Base-by-base conservation (phyloP, 2,113 vertebrate species). In the Polypterus senegalus region DNA sequence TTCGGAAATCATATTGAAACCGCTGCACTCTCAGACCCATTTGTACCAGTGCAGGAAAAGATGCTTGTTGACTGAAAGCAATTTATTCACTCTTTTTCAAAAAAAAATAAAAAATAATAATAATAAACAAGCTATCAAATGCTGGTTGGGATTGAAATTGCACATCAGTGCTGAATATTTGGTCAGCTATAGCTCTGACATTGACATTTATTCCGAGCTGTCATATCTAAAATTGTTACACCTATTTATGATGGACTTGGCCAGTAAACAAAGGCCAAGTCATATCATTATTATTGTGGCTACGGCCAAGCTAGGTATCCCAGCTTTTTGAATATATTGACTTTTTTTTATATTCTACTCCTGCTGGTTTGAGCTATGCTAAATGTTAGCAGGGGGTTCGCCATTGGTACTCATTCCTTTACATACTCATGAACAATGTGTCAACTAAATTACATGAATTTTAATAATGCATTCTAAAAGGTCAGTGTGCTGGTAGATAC, bases 241-340 rank as follows among this genome's bases (percentile, higher is more conserved):
- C 61, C 65, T 58, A 62, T 63, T 66, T 52, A 56, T 71, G 69
- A 80, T 74, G 68, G 70, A 73, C 66, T 60, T 64, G 49, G 57
- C 69, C 64, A 59, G 59, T 66, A 60, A 59, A 57, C 43, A 59
- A 57, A 54, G 66, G 70, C 74, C 74, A 73, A 76, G 77, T 79
- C 79, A 78, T 71, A 67, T 73, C 76, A 73, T 81, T 79, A 78
- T 77, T 71, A 64, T 59, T 62, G 61, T 47, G 63, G 56, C 60
- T 67, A 62, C 59, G 69, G 65, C 61, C 71, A 6, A 54, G n/a
- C 61, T 49, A 61, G 52, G 62, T 63, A 68, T 76, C 78, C 58
- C 5, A 47, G 49, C 49, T 64, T 66, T 57, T 48, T 54, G 48
- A 58, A 47, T 53, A 47, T 63, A 55, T 61, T 53, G n/a, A 59